Conservation (phyloP, 2,113 vertebrate species). For the Merops nubicus region DNA sequence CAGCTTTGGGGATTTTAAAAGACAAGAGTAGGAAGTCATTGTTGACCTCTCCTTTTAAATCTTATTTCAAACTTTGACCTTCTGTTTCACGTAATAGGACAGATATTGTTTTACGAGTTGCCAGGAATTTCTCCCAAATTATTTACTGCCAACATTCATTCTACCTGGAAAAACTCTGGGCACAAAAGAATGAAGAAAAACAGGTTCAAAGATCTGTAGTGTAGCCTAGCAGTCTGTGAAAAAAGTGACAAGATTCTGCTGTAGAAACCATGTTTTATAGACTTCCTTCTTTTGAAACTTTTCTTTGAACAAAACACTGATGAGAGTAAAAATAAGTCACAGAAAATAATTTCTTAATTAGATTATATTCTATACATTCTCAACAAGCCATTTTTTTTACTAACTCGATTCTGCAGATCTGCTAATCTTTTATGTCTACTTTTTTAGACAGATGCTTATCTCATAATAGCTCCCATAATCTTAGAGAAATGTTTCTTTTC, state of each 20-base stretch:
- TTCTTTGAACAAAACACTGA: not conserved
- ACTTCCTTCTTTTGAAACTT: not conserved
- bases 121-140: slow-evolving; percentile 42
- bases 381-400: not conserved
- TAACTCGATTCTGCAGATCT: not conserved
- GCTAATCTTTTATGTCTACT: not conserved
- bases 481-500: not conserved
- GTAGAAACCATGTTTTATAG: not conserved
- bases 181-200: slow-evolving; percentile 29
- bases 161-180: not conserved
- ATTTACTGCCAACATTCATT: slow-evolving; percentile 30
- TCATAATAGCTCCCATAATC: not conserved
- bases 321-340: not conserved
- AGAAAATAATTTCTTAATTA: not conserved
- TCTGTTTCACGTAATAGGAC: slow-evolving; percentile 24
- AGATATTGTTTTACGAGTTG: slow-evolving; percentile 58
- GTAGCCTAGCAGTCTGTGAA: not conserved
- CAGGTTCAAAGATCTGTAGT: not conserved
- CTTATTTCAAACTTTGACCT: slow-evolving; percentile 22
- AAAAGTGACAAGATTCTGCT: not conserved
- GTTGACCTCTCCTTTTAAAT: slow-evolving; percentile 48
- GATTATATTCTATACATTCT: not conserved
- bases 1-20: slow-evolving; percentile 43
- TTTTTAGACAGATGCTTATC: not conserved
- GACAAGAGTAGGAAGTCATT: slow-evolving; percentile 26